Evolutionary conservation across 1,140 invertebrate species (phyloP).

Genomic region (Brachionus manjavacas): DNA sequence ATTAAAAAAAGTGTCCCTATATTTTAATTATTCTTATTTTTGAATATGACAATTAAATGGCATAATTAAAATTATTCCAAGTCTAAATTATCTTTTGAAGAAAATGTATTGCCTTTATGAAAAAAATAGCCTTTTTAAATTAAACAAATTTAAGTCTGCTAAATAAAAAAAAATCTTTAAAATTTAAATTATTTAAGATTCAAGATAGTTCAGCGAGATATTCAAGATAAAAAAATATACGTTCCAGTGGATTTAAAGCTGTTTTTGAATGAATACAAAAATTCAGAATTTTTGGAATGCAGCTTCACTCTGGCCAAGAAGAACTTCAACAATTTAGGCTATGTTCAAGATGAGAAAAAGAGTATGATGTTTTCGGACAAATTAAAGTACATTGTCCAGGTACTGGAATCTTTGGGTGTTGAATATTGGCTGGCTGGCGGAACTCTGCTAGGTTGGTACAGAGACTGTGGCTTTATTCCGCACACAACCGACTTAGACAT

Average conservation of each 20-base stretch:
- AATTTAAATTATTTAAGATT: neutral
- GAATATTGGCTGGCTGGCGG: neutral
- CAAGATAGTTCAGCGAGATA: neutral
- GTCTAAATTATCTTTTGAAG: too few relatives aligned
- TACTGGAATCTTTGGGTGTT: neutral
- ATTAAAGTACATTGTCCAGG: neutral
- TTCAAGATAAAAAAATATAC: neutral
- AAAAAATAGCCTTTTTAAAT: too few relatives aligned
- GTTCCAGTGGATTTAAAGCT: neutral
- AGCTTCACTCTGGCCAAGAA: neutral
- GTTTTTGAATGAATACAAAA: neutral
- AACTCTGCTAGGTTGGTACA: neutral
- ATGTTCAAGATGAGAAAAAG: neutral
- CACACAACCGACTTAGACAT: conserved; percentile 16
- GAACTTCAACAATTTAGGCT: neutral
- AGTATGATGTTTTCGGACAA: neutral
- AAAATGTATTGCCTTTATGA: too few relatives aligned
- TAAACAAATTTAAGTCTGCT: neutral
- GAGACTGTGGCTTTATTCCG: conserved; percentile 5
- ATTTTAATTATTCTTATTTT: too few relatives aligned
- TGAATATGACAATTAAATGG: too few relatives aligned
- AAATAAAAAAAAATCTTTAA: neutral
- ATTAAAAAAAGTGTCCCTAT: too few relatives aligned
- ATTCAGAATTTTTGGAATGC: neutral
- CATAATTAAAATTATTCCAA: too few relatives aligned